Base-by-base conservation (phyloP, 2,797 vertebrate species). In the Pseudochaenichthys georgianus region DNA sequence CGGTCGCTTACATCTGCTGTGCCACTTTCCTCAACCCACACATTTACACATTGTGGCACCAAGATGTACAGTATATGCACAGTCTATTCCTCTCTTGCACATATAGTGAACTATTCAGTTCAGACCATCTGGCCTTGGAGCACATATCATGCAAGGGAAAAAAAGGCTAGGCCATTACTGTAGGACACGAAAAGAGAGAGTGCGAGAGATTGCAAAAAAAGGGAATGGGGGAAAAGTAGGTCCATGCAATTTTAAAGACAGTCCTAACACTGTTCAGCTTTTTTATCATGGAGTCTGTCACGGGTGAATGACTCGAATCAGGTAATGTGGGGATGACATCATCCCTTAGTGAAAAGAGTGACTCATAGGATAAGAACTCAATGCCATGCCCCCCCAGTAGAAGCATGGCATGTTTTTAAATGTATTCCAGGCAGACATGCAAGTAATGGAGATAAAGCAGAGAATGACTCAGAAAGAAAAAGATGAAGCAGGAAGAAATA, bases 81-180 rank as follows among this genome's bases (percentile, higher is more conserved):
- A 31, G 64, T 50, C 62, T 52, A 51, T 64, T 42, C 38, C 52
- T 73, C 47, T 23, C 65, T 70, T 48, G n/a, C 80, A 77, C 78
- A 79, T 75, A 34, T 66, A 70, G 78, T 90, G 74, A 93, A 91
- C 93, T 88, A 92, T 93, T 93, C 79, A 88, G n/a, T n/a, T 78
- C 81, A 66, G 66, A 89, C 89, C 88, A 92, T 90, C 89, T 93
- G 90, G 89, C 74, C 80, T 68, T 19, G 62, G 80, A 88, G 73
- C 77, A 70, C 63, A 73, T 69, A 76, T 73, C 61, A 78, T 66
- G 80, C 72, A 70, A 81, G 85, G 72, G 62, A 84, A 89, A 89
- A 70, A 83, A 89, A 84, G 69, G 69, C 82, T 80, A 80, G 69
- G 63, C 85, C 75, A 89, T 90, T 88, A 89, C 76, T 55, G 78